Evolutionary conservation across 2,888 invertebrate genomes (phyloP).

Genomic region (Drosophila monieri): DNA sequence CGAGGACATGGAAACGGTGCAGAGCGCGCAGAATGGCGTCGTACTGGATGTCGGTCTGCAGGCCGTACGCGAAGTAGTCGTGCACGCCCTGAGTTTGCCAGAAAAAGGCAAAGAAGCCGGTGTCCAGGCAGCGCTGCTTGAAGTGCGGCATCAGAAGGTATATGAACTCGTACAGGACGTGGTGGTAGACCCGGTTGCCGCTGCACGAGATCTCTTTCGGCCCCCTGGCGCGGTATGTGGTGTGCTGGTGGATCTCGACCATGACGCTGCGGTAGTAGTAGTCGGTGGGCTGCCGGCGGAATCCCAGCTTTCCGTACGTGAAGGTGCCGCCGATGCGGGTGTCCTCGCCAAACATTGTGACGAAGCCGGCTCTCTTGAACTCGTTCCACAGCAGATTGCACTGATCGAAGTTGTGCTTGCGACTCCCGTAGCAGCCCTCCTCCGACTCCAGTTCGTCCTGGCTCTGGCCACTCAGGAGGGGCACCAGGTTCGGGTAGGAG

Average conservation of each 20-base stretch:
- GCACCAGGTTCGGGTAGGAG: constrained; percentile 25
- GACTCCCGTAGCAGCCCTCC: constrained; percentile 8
- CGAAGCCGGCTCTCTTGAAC: constrained; percentile 20
- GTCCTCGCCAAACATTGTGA: constrained; percentile 25
- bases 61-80: constrained; percentile 23
- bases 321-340: constrained; percentile 9
- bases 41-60: constrained; percentile 7
- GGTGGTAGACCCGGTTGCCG: constrained; percentile 2
- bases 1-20: not conserved
- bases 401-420: not conserved
- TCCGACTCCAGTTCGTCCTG: not conserved
- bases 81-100: constrained; percentile 28
- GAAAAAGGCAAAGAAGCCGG: constrained; percentile 27
- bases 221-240: not conserved
- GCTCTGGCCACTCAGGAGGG: constrained; percentile 7
- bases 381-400: constrained; percentile 17
- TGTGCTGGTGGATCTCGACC: constrained; percentile 5
- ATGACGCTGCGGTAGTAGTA: constrained; percentile 18
- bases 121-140: constrained; percentile 2
- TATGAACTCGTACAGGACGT: constrained; percentile 15
- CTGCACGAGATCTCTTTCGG: not conserved
- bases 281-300: constrained; percentile 6
- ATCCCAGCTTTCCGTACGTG: constrained; percentile 1
- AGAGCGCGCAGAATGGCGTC: not conserved
- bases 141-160: constrained; percentile 13